phyloP scores from a whole-genome alignment of 2,797 vertebrate species.

The Danio jaintianensis region DNA sequence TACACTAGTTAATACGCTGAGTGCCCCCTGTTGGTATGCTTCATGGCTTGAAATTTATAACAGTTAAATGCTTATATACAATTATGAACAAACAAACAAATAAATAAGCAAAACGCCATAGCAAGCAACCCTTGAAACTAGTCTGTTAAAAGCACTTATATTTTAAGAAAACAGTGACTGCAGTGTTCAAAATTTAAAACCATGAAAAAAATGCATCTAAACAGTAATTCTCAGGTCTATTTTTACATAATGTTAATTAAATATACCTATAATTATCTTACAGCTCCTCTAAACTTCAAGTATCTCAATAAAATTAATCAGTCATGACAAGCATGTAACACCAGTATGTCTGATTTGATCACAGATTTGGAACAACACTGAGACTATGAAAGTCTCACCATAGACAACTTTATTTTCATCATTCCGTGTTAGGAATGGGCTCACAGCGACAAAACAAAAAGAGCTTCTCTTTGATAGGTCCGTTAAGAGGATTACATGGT shows the following conservation, averaged over 20 bases:
- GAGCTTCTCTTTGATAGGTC: slow-evolving; percentile 58
- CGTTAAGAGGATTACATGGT: slow-evolving; percentile 72
- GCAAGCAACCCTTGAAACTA: too few relatives aligned
- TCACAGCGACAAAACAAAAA: slow-evolving; percentile 40
- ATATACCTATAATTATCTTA: background rate
- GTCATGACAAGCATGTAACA: background rate
- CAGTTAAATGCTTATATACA: background rate
- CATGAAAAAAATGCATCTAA: too few relatives aligned
- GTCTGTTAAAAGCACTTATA: too few relatives aligned
- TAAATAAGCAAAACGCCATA: too few relatives aligned
- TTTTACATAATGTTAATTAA: background rate
- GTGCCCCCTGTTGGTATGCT: slow-evolving; percentile 13
- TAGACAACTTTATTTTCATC: background rate
- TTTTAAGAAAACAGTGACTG: too few relatives aligned
- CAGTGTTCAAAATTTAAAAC: too few relatives aligned
- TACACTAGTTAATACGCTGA: background rate
- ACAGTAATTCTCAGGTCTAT: too few relatives aligned
- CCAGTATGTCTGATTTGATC: background rate
- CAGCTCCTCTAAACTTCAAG: too few relatives aligned
- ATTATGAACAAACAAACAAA: too few relatives aligned
- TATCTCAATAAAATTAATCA: too few relatives aligned
- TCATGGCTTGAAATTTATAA: slow-evolving; percentile 4
- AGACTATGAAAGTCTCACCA: too few relatives aligned
- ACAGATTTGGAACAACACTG: background rate
- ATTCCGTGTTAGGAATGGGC: background rate